A percentile compares a stretch with the other conserved stretches of the same genome.
These are phyloP conservation scores for Clavelina lepadiformis DNA, from an alignment of 23 tunicate genomes.

Conservation along the genomic window DNA sequence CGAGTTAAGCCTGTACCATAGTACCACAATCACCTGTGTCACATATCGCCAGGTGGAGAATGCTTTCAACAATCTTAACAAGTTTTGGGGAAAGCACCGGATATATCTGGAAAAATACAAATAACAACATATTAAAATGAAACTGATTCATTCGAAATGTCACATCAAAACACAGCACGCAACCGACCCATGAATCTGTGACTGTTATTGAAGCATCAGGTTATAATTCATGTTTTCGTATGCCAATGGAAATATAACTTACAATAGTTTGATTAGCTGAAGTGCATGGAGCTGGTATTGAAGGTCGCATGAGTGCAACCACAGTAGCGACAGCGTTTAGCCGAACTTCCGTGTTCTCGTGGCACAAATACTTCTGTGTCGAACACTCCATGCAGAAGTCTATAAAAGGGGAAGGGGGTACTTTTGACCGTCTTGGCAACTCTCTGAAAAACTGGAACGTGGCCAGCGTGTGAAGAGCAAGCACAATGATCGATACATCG, in stretches of 20 bases:
- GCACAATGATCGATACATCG: slow-evolving; percentile 36
- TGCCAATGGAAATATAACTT: not conserved
- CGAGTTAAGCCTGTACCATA: no score
- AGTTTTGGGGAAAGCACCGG: slow-evolving; percentile 57
- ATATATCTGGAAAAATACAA: slow-evolving; percentile 46
- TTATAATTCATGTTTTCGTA: no score
- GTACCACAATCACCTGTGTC: slow-evolving; percentile 55
- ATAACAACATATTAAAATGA: no score
- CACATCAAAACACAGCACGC: no score
- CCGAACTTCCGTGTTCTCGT: slow-evolving; percentile 57
- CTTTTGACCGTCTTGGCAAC: slow-evolving; percentile 19
- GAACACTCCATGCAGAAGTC: slow-evolving; percentile 76
- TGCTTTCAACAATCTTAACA: slow-evolving; percentile 59
- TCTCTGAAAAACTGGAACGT: slow-evolving; percentile 42
- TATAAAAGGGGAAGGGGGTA: slow-evolving; percentile 57
- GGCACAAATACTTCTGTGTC: slow-evolving; percentile 57
- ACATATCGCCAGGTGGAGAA: slow-evolving; percentile 51
- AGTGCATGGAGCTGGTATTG: slow-evolving; percentile 56
- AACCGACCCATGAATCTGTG: no score
- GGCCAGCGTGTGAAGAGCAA: slow-evolving; percentile 79
- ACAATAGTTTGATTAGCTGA: slow-evolving; percentile 58
- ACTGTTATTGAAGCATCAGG: no score
- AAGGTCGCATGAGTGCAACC: slow-evolving; percentile 52
- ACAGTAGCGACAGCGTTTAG: slow-evolving; percentile 65
- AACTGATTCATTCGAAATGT: no score